Conservation (phyloP, 2,888 invertebrate species). For the Cheilosia variabilis region DNA sequence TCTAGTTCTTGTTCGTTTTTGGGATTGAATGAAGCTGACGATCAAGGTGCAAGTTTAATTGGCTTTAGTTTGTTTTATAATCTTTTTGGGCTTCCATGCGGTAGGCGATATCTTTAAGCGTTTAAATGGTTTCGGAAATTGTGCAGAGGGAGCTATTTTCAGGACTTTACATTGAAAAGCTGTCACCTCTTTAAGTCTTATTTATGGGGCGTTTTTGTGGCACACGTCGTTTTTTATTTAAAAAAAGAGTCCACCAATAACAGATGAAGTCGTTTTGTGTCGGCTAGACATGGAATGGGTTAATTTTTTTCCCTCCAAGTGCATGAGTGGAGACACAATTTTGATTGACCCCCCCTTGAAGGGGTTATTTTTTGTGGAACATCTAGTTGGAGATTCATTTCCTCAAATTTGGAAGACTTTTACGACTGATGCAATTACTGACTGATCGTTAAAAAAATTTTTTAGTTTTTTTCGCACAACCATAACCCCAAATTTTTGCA, state of each 20-base stretch:
- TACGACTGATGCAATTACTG: no score
- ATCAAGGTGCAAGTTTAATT: constrained; percentile 20
- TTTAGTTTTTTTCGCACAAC: no score
- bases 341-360: no score
- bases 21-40: neutral
- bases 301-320: no score
- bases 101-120: neutral
- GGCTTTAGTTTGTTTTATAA: neutral
- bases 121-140: constrained; percentile 13
- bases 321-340: no score
- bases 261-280: neutral
- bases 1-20: neutral
- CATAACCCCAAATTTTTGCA: no score
- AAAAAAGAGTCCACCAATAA: neutral
- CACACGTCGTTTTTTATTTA: neutral
- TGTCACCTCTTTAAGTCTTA: neutral
- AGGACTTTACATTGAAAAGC: neutral
- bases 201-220: neutral
- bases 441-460: no score
- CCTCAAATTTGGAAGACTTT: no score
- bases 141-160: neutral
- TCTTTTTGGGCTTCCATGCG: neutral
- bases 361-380: no score
- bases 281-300: no score
- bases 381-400: no score